Conservation (phyloP, 2,797 vertebrate species). For the Tadarida brasiliensis region DNA sequence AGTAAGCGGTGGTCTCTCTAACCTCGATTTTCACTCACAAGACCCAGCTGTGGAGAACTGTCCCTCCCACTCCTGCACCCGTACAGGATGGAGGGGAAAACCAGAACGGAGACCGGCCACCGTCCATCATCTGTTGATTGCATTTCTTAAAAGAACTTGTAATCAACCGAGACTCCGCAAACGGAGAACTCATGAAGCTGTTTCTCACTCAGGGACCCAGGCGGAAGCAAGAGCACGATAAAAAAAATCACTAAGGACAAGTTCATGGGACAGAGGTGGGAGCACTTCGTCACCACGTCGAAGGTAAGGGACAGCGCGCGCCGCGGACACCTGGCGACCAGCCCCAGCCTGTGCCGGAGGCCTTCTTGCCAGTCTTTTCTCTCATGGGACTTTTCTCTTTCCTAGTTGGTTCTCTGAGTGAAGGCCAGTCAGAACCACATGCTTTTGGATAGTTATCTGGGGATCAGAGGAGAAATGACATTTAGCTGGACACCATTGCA, state of each 20-base stretch:
- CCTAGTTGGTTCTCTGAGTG: neutral
- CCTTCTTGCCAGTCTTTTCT: neutral
- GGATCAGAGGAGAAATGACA: conserved; percentile 52
- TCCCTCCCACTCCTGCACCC: neutral
- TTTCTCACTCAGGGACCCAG: conserved; percentile 89
- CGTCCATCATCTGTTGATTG: conserved; percentile 7
- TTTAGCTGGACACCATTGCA: neutral
- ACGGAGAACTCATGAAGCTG: conserved; percentile 72
- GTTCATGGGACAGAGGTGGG: conserved; percentile 86
- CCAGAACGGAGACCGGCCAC: neutral
- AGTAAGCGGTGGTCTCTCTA: neutral
- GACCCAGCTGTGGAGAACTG: neutral
- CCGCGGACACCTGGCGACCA: rapidly evolving
- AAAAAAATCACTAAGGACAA: conserved; percentile 88
- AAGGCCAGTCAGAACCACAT: conserved; percentile 6
- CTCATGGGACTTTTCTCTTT: neutral
- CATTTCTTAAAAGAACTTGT: conserved; percentile 63
- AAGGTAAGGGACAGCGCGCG: conserved; percentile 80
- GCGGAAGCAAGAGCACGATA: conserved; percentile 85
- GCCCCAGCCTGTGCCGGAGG: rapidly evolving
- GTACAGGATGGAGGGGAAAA: rapidly evolving
- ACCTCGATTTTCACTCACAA: neutral
- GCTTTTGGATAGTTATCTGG: conserved; percentile 17
- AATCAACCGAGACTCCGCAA: conserved; percentile 62
- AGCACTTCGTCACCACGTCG: conserved; percentile 84